Base-by-base conservation (phyloP, 2,888 invertebrate genomes). In the Anthophora plumipes region DNA sequence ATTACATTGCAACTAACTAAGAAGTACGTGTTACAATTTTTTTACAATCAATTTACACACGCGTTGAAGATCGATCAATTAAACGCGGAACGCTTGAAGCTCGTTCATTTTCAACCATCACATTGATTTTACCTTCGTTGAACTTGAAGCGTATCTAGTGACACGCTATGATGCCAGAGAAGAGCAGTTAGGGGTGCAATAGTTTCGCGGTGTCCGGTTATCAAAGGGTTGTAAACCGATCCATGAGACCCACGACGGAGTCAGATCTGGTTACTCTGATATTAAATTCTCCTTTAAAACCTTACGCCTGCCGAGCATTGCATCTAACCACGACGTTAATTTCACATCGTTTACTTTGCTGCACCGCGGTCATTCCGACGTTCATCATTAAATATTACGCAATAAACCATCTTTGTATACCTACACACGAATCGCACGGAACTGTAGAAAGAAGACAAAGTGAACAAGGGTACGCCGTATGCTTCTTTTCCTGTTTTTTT, bases 191-290 rank as follows among this genome's bases (percentile, higher is more conserved):
- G 72, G 84, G 80, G 83, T 78, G 81, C 84, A 89, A 90, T 90
- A 89, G 87, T 86, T 90, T 84, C 72, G 73, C 85, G 85, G 90
- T 88, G 83, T 90, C 88, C 84, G 85, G 82, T 91, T 89, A 88
- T 89, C 90, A 91, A 92, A 92, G 90, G 88, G 80, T 77, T 86
- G 90, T 88, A 91, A 92, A 87, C 88, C 86, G 89, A 91, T 89
- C 87, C 84, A 55, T 31, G 83, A 63, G 84, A 82, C 82, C 85
- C 83, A 84, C 80, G 86, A 88, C 85, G 87, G 84, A 88, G 82
- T 84, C 84, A 85, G 89, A 90, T 92, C 90, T 84, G 86, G 91
- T 92, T 89, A 88, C 90, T 82, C 84, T 89, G 90, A 91, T 91
- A 91, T 91, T 91, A 91, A 91, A 91, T 90, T 85, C 88, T 87